Percentiles rank a stretch among this genome's conserved stretches.
phyloP scores from a whole-genome alignment of 1,140 invertebrate genomes.

The Drosophila hydei region DNA sequence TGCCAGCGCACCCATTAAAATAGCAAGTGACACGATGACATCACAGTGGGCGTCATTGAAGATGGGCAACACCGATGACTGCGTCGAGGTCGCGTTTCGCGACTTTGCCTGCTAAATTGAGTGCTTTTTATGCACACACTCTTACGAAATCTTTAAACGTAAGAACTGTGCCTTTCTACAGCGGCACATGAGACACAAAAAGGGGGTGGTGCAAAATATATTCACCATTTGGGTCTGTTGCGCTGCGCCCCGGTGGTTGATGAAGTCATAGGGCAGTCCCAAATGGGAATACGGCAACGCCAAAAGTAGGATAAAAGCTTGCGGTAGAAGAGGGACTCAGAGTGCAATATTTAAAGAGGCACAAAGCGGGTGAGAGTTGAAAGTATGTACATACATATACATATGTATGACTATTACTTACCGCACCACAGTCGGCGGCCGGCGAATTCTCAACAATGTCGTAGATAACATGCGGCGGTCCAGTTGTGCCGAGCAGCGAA shows the following conservation, averaged over 20 bases:
- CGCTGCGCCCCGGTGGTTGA: slow-evolving; percentile 29
- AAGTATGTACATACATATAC: slow-evolving; percentile 11
- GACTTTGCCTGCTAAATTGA: slow-evolving; percentile 15
- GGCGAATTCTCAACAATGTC: slow-evolving; percentile 96
- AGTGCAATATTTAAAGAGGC: background rate
- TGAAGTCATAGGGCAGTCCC: slow-evolving; percentile 47
- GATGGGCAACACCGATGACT: slow-evolving; percentile 23
- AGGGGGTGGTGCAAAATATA: background rate
- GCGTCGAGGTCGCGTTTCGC: slow-evolving; percentile 21
- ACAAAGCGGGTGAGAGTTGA: slow-evolving; percentile 18
- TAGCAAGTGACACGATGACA: slow-evolving; percentile 51
- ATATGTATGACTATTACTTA: slow-evolving; percentile 85
- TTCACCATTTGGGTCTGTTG: slow-evolving; percentile 1
- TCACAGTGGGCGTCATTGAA: slow-evolving; percentile 32
- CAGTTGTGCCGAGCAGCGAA: slow-evolving; percentile 93
- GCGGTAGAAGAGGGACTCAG: background rate
- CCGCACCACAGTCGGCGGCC: slow-evolving; percentile 94
- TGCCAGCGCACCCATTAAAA: slow-evolving; percentile 23
- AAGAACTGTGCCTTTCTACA: slow-evolving; percentile 32
- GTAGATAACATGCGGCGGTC: slow-evolving; percentile 95
- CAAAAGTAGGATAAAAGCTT: slow-evolving; percentile 5
- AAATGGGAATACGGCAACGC: slow-evolving; percentile 24
- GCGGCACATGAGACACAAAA: background rate
- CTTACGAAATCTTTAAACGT: slow-evolving; percentile 12
- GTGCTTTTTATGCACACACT: slow-evolving; percentile 13